These are phyloP conservation scores for Chlorocebus sabaeus DNA, from an alignment of 2,113 vertebrate species.

Conservation along the genomic window DNA sequence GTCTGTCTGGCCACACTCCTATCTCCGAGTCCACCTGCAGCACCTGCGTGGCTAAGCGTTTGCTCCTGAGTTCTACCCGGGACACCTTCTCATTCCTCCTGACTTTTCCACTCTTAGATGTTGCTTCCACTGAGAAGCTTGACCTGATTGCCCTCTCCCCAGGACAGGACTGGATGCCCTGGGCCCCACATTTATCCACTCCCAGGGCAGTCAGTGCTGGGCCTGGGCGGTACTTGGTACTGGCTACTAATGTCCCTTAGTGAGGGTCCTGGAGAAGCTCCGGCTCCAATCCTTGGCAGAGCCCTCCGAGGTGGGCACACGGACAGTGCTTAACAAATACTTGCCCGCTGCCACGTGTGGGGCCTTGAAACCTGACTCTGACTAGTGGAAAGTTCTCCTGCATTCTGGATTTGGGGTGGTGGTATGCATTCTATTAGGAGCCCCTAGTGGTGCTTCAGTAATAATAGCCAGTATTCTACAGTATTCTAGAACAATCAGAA, in stretches of 20 bases:
- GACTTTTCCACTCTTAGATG: not conserved
- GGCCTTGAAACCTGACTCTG: not conserved
- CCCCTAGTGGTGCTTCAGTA: not conserved
- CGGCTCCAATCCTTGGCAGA: fast-evolving
- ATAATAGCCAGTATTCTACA: not conserved
- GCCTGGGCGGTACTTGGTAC: not conserved
- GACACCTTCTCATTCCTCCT: not conserved
- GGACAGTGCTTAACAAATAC: not conserved
- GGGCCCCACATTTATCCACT: too few species aligned
- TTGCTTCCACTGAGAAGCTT: not conserved
- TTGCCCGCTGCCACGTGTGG: not conserved
- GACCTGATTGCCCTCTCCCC: not conserved
- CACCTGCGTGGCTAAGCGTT: fast-evolving
- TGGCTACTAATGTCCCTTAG: not conserved
- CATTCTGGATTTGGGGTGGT: not conserved
- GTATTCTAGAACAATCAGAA: not conserved
- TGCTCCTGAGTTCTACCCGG: not conserved
- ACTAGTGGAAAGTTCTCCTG: not conserved
- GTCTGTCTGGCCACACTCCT: not conserved
- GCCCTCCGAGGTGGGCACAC: fast-evolving
- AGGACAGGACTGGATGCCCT: not conserved
- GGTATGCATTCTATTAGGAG: not conserved
- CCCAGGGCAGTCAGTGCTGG: too few species aligned
- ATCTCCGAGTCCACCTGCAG: not conserved
- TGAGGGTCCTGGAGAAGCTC: not conserved